A percentile compares a stretch with the other conserved stretches of the same genome.
phyloP scores from a whole-genome alignment of 2,888 invertebrate genomes.

The Eilema depressum region DNA sequence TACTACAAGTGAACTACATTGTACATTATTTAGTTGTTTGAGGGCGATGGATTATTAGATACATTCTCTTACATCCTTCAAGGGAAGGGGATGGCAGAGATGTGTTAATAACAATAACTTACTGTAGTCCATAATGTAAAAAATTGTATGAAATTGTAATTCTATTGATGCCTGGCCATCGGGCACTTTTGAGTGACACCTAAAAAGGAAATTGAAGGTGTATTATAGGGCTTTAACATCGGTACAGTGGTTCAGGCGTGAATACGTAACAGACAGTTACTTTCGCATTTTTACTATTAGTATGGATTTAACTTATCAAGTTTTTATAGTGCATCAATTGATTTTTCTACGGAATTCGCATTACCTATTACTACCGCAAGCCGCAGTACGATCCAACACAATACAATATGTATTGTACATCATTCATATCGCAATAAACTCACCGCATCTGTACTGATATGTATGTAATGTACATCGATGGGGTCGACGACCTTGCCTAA shows the following conservation, averaged over 20 bases:
- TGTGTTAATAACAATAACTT: not conserved
- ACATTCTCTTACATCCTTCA: not conserved
- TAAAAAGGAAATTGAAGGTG: too few relatives aligned
- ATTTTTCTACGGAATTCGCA: slow-evolving; percentile 7
- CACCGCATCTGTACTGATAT: slow-evolving; percentile 20
- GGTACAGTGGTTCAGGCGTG: too few relatives aligned
- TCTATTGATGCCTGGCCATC: too few relatives aligned
- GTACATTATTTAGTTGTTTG: slow-evolving; percentile 11
- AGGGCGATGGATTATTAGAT: slow-evolving; percentile 4
- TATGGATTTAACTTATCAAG: too few relatives aligned
- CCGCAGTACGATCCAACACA: slow-evolving; percentile 2
- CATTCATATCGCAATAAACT: slow-evolving; percentile 19
- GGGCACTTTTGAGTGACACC: too few relatives aligned
- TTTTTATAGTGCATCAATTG: not conserved
- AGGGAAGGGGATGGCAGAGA: not conserved
- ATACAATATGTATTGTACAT: slow-evolving; percentile 9
- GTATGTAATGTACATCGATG: slow-evolving; percentile 21
- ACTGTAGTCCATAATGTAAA: too few relatives aligned
- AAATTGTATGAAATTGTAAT: too few relatives aligned
- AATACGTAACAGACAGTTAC: too few relatives aligned
- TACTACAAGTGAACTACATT: not conserved
- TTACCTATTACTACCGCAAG: not conserved
- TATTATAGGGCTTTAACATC: too few relatives aligned
- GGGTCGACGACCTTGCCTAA: slow-evolving; percentile 61
- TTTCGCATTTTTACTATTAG: too few relatives aligned